Evolutionary conservation across 2,888 invertebrate species (phyloP), one percentile per base, ranked within the genome.

Genomic region (Tuberolachnus salignus): DNA sequence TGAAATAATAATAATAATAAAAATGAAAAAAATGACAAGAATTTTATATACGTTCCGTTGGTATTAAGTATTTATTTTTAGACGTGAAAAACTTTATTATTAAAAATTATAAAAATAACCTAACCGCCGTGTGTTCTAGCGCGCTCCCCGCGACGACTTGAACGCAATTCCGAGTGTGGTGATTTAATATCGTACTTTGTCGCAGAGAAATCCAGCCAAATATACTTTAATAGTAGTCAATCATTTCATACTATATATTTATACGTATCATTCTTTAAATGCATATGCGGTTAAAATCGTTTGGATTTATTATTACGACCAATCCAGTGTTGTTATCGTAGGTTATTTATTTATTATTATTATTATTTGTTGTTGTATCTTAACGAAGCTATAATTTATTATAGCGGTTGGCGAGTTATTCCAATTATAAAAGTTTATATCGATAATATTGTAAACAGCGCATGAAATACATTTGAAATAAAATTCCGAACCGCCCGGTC

Each of bases 401-500:
- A 34, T 34, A 34, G 34, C 34, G 34, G 34, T 34, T 34, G 3
- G 34, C 34, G 34, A 6, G 34, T 4, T 6, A 34, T 6, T 34
- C 34, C 6, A n/a, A n/a, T n/a, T n/a, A n/a, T n/a, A n/a, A n/a
- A n/a, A n/a, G 34, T 34, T 4, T 34, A 34, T 34, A 34, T 34
- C 34, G 34, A 34, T 34, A 34, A 34, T 34, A 34, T 44, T 57
- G 23, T 57, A 44, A 55, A 57, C 57, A 21, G 19, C 16, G 16
- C 57, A n/a, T 69, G 14, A 6, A 6, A 34, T 34, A 34, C 6
- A 34, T 34, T 34, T 51, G 70, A 70, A 71, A 46, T 53, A 70
- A 55, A 70, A 70, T 70, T 57, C 55, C 70, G 23, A 44, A 70
- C 55, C 11, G n/a, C 59, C 55, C 11, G n/a, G 57, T 71, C 59